phyloP scores from a whole-genome alignment of 2,888 invertebrate species.

The Orthonevra nobilis region DNA sequence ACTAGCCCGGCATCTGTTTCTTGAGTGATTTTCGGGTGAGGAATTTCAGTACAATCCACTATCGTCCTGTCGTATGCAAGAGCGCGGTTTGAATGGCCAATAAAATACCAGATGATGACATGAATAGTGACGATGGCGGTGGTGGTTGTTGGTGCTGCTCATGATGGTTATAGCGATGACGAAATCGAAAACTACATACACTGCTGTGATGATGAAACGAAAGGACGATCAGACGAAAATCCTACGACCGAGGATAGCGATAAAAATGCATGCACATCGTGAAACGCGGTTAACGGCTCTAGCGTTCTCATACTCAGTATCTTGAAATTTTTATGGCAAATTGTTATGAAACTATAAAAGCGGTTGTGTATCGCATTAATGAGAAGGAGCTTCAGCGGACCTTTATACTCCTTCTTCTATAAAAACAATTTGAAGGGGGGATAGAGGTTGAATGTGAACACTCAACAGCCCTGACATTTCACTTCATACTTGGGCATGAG shows the following conservation, averaged over 20 bases:
- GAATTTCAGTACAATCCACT: too few relatives aligned
- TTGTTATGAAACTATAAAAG: conserved; percentile 62
- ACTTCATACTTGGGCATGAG: too few relatives aligned
- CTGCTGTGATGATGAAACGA: neutral
- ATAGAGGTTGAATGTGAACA: too few relatives aligned
- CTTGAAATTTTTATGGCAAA: conserved; percentile 58
- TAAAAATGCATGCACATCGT: neutral
- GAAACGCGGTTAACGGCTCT: too few relatives aligned
- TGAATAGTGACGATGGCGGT: conserved; percentile 6
- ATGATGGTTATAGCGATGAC: too few relatives aligned
- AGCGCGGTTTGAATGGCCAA: conserved; percentile 37
- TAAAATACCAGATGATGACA: conserved; percentile 51
- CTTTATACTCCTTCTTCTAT: neutral
- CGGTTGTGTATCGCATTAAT: conserved; percentile 39
- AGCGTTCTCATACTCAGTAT: conserved; percentile 14
- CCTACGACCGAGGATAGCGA: neutral
- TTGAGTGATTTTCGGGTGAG: too few relatives aligned
- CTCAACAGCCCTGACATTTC: too few relatives aligned
- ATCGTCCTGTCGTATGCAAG: neutral
- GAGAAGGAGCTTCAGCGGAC: conserved; percentile 45
- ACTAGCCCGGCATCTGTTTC: too few relatives aligned
- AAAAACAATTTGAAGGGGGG: too few relatives aligned
- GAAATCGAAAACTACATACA: neutral
- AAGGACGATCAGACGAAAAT: too few relatives aligned
- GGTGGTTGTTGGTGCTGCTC: too few relatives aligned